Conservation (phyloP, 2,113 vertebrate genomes). For the Grallaria varia region DNA sequence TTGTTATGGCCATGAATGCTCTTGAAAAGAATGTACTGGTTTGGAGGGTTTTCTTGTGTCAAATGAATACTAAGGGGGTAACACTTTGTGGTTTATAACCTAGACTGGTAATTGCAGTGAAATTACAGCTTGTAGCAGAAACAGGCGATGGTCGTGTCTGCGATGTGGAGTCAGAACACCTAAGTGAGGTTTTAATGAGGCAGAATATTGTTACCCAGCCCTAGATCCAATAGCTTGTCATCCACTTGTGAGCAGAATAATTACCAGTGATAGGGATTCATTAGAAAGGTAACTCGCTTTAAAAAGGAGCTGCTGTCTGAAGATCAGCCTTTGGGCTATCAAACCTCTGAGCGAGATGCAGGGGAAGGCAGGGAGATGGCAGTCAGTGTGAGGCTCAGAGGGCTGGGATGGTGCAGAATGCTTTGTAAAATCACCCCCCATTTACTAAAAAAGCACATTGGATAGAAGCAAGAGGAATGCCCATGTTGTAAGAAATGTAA, state of each 20-base stretch:
- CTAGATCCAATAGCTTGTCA: background rate
- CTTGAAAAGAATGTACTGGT: background rate
- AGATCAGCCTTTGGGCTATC: background rate
- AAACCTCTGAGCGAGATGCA: background rate
- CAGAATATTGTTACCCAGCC: background rate
- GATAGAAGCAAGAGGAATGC: background rate
- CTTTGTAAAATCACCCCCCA: background rate
- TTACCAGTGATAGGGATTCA: background rate
- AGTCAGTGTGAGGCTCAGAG: background rate
- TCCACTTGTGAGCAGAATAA: slow-evolving; percentile 17
- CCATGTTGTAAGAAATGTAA: background rate
- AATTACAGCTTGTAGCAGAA: background rate
- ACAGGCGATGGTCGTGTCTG: background rate
- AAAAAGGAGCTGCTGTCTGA: background rate
- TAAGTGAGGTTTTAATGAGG: slow-evolving; percentile 32
- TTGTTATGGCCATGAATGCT: background rate
- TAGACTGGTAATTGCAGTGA: background rate
- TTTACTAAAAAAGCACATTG: background rate
- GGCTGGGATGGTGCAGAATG: background rate
- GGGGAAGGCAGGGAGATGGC: background rate
- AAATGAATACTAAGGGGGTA: background rate
- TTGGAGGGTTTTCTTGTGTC: background rate
- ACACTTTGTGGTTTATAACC: background rate
- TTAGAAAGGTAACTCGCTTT: slow-evolving; percentile 1
- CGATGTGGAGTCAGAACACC: background rate